These are phyloP conservation scores for Araneus ventricosus DNA, from an alignment of 1,140 invertebrate species.

Conservation along the genomic window DNA sequence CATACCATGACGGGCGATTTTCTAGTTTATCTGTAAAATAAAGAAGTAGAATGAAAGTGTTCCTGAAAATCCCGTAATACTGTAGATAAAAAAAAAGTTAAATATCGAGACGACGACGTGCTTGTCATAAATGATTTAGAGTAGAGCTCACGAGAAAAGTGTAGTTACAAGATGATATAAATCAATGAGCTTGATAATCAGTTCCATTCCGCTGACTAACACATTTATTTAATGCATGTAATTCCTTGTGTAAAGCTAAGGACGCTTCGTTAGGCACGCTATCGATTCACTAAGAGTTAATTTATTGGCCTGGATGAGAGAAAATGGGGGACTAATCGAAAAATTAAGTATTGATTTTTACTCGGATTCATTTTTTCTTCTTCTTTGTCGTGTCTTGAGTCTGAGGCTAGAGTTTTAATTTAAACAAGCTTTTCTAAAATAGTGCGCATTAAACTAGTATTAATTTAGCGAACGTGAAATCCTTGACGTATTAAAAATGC, in stretches of 20 bases:
- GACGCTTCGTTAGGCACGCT: background rate
- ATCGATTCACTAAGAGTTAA: background rate
- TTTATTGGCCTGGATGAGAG: background rate
- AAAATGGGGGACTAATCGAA: background rate
- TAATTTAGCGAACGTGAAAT: background rate
- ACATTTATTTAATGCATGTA: background rate
- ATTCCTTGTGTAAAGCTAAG: background rate
- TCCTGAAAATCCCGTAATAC: no score
- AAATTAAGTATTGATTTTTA: background rate
- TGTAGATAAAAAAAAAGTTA: no score
- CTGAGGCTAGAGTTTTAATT: background rate
- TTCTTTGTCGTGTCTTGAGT: background rate
- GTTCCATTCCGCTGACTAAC: background rate
- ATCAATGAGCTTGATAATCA: conserved; percentile 6
- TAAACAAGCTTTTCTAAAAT: background rate
- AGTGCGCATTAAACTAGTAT: background rate
- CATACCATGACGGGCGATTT: no score
- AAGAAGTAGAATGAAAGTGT: no score
- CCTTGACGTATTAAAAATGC: no score
- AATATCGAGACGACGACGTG: no score
- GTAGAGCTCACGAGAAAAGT: no score
- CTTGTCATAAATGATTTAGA: no score
- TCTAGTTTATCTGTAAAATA: no score
- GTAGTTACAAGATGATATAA: background rate
- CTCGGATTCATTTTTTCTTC: background rate